Evolutionary conservation across 2,113 vertebrate genomes (phyloP).

Genomic region (Desmodus rotundus): DNA sequence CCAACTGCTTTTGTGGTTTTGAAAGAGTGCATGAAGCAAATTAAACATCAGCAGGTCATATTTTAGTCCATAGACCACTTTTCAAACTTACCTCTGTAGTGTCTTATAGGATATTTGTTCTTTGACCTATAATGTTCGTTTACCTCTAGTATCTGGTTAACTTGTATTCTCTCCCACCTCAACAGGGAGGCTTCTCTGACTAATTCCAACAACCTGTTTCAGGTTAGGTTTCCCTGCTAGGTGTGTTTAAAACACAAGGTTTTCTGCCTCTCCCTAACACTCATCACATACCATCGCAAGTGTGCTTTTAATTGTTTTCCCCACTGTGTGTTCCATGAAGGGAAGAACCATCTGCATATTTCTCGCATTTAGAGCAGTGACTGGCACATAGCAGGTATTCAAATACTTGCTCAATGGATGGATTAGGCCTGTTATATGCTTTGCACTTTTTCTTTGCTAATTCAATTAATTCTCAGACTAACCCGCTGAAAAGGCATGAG

Average conservation of each 20-base stretch:
- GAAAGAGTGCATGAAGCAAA: background rate
- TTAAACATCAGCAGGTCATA: background rate
- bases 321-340: background rate
- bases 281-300: background rate
- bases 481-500: background rate
- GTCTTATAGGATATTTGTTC: background rate
- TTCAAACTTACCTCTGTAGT: background rate
- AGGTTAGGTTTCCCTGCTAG: background rate
- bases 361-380: background rate
- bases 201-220: background rate
- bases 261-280: background rate
- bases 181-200: background rate
- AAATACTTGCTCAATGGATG: background rate
- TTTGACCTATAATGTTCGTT: background rate
- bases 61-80: background rate
- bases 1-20: background rate
- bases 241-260: background rate
- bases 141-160: background rate
- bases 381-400: background rate
- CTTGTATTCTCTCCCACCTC: background rate
- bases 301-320: background rate
- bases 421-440: background rate
- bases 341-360: background rate
- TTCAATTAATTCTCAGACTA: slow-evolving; percentile 39
- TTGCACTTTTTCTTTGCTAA: slow-evolving; percentile 27